These are phyloP conservation scores for Anoura caudifer DNA, from an alignment of 2,113 vertebrate genomes.

Conservation along the genomic window DNA sequence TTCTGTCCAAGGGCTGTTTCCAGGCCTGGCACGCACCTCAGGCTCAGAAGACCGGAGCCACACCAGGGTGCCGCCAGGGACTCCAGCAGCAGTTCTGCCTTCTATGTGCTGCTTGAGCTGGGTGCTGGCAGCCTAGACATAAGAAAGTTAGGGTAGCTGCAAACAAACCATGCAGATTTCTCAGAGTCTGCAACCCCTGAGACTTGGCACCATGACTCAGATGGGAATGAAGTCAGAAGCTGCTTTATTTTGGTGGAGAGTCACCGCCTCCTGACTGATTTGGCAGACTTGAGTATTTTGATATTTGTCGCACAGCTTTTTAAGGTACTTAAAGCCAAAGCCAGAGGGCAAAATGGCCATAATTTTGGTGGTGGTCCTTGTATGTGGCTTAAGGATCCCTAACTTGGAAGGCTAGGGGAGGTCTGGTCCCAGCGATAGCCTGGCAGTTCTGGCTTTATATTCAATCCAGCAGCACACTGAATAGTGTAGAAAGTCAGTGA, in stretches of 20 bases:
- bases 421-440: not conserved
- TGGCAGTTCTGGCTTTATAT: not conserved
- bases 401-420: not conserved
- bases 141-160: not conserved
- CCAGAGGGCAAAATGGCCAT: conserved; percentile 15
- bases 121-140: not conserved
- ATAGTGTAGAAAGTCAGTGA: not conserved
- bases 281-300: conserved; percentile 48
- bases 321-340: conserved; percentile 34
- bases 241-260: conserved; percentile 55
- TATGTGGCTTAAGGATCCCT: not conserved
- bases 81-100: not conserved
- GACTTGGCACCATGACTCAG: conserved; percentile 50
- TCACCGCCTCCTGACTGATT: conserved; percentile 41
- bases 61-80: not conserved
- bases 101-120: not conserved
- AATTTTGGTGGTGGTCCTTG: conserved; percentile 9
- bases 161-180: conserved; percentile 27
- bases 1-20: conserved; percentile 26
- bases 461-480: not conserved
- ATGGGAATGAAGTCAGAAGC: conserved; percentile 56
- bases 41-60: not conserved
- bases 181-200: conserved; percentile 37
- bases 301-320: conserved; percentile 13
- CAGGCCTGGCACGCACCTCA: not conserved